A percentile compares a stretch with the other conserved stretches of the same genome.
Conservation (phyloP, 2,888 invertebrate genomes). For the Platycheirus rosarum region DNA sequence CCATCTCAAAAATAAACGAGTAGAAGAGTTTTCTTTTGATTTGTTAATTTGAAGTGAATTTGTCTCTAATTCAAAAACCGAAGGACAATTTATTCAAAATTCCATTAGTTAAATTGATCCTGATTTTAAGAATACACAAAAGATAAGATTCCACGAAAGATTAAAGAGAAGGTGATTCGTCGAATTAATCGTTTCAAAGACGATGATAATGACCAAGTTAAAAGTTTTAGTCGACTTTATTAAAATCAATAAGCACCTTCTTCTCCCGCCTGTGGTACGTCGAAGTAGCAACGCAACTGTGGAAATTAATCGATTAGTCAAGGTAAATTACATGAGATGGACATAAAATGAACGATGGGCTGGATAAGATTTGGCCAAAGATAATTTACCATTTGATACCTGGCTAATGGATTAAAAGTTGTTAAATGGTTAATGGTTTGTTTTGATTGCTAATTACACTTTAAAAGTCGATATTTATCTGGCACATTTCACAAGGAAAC, state of each 20-base stretch:
- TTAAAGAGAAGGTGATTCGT: neutral
- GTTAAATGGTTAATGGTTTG: slow-evolving; percentile 1
- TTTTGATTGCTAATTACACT: neutral
- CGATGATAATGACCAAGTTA: neutral
- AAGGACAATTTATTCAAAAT: no score
- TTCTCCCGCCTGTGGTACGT: neutral
- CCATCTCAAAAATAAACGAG: no score
- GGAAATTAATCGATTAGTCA: slow-evolving; percentile 29
- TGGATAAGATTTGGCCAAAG: neutral
- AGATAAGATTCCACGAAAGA: no score
- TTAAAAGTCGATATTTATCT: no score
- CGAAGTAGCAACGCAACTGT: no score
- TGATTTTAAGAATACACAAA: no score
- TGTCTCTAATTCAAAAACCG: neutral
- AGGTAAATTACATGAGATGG: neutral
- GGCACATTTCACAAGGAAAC: no score
- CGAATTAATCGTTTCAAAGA: neutral
- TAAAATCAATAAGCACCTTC: slow-evolving; percentile 25
- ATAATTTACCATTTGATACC: neutral
- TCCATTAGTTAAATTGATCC: no score
- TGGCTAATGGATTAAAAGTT: neutral
- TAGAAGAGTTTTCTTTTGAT: no score
- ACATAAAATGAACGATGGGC: neutral
- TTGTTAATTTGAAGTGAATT: slow-evolving; percentile 3
- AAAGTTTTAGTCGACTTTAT: slow-evolving; percentile 28